Evolutionary conservation across 2,113 vertebrate species (phyloP).

Genomic region (Alethe castanea): DNA sequence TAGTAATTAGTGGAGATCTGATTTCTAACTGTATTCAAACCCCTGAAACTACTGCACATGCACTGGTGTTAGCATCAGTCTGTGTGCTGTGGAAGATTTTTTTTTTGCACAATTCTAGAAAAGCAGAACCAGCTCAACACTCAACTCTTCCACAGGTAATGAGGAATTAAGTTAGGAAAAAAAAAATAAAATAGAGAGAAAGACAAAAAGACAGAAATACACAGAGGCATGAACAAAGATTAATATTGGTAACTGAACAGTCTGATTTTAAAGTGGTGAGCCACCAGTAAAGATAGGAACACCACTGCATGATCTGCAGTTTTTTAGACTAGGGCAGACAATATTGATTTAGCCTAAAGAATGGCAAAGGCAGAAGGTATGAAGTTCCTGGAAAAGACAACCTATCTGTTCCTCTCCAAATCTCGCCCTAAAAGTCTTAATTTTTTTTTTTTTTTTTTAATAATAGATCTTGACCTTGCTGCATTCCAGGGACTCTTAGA

Average conservation of each 20-base stretch:
- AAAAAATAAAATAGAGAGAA: neutral
- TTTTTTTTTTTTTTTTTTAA: neutral
- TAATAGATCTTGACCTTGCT: neutral
- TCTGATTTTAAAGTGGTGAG: neutral
- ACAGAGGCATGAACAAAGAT: neutral
- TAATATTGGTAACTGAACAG: neutral
- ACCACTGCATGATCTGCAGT: neutral
- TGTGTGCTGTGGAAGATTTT: neutral
- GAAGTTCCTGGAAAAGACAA: neutral
- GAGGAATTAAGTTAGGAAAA: neutral
- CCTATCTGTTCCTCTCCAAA: neutral
- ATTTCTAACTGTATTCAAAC: neutral
- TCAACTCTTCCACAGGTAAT: neutral
- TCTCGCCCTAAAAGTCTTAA: neutral
- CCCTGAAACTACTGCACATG: neutral
- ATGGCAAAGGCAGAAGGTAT: neutral
- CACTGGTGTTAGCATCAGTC: neutral
- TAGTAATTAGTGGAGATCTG: neutral
- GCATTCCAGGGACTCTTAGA: conserved; percentile 18
- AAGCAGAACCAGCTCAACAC: neutral
- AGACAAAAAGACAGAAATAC: neutral
- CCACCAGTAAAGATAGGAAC: neutral
- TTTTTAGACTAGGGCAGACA: neutral
- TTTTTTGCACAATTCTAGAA: neutral
- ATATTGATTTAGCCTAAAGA: neutral